Conservation (phyloP, 2,797 vertebrate genomes). For the Ispidina lecontei region DNA sequence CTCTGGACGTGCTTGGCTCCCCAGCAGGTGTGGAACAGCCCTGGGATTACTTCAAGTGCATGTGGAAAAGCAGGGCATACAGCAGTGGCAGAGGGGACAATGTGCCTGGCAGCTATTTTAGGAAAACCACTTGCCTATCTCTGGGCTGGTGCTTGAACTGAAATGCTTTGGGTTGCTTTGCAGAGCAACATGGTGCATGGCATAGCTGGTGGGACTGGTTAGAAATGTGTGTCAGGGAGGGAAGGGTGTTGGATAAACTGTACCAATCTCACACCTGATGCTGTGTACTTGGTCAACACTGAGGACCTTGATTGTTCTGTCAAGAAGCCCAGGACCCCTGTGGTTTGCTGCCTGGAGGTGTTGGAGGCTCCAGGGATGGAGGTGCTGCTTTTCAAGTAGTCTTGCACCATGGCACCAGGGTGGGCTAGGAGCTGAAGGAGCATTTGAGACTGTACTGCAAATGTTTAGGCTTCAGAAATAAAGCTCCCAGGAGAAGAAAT, state of each 20-base stretch:
- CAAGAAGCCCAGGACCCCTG: background rate
- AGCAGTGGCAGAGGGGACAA: background rate
- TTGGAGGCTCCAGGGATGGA: background rate
- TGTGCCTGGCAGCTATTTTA: background rate
- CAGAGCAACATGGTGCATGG: background rate
- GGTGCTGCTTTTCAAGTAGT: background rate
- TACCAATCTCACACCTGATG: rapidly evolving
- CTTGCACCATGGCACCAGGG: rapidly evolving
- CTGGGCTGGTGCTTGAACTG: background rate
- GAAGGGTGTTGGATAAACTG: background rate
- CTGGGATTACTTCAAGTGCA: background rate
- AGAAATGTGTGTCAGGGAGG: background rate
- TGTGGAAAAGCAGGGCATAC: background rate
- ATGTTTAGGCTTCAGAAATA: background rate
- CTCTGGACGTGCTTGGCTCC: background rate
- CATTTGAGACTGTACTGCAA: background rate
- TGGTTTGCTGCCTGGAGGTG: background rate
- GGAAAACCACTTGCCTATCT: background rate
- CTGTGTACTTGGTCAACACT: rapidly evolving
- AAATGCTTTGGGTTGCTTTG: background rate
- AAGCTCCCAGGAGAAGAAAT: background rate
- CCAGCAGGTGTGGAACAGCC: background rate
- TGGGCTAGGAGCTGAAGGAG: background rate
- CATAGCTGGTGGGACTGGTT: background rate
- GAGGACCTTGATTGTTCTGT: background rate